These are phyloP conservation scores for Zosterops pallidus DNA, from an alignment of 2,113 vertebrate genomes.

Conservation along the genomic window DNA sequence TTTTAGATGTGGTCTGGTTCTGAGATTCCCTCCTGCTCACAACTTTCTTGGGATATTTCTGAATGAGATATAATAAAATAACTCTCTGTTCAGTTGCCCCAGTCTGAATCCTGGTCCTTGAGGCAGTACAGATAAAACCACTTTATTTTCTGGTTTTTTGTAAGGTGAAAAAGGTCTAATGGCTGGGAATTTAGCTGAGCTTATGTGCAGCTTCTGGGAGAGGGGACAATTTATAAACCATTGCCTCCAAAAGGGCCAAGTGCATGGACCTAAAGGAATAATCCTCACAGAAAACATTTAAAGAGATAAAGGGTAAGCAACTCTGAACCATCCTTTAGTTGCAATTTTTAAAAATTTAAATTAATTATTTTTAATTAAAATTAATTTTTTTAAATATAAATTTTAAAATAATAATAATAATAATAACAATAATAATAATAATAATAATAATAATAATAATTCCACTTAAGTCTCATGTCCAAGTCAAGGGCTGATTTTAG, in stretches of 20 bases:
- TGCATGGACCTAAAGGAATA: not conserved
- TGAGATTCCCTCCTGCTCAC: not conserved
- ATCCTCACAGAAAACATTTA: not conserved
- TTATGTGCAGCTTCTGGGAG: not conserved
- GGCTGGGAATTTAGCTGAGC: not conserved
- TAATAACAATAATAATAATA: no score
- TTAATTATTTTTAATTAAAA: no score
- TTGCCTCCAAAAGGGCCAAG: not conserved
- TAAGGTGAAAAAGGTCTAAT: not conserved
- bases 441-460: no score
- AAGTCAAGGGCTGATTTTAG: not conserved
- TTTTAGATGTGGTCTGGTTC: not conserved
- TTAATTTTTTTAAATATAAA: no score
- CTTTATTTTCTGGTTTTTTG: not conserved
- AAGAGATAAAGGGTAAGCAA: not conserved
- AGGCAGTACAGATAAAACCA: not conserved
- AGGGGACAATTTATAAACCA: rapidly evolving
- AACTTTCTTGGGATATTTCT: rapidly evolving
- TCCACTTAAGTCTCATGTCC: not conserved
- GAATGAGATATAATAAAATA: rapidly evolving
- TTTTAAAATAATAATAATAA: no score
- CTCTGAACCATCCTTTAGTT: rapidly evolving
- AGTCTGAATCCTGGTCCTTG: not conserved
- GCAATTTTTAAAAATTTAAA: not conserved
- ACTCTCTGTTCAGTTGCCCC: not conserved